A percentile compares a stretch with the other conserved stretches of the same genome.
Evolutionary conservation across 1,140 invertebrate genomes (phyloP).

Genomic region (Tetragonula clypearis): DNA sequence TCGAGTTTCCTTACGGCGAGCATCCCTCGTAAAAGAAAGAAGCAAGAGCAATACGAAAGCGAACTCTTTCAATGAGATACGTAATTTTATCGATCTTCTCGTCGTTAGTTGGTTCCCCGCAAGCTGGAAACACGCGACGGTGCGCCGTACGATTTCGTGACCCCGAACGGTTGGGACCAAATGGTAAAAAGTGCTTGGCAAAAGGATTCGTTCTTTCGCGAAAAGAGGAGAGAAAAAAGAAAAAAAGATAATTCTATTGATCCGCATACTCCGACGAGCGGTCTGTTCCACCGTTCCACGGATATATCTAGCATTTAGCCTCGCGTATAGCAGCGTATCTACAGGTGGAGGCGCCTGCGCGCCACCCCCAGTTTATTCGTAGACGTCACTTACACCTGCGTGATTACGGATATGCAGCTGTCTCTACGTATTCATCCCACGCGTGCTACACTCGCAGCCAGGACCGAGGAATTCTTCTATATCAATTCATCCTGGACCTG

Average conservation of each 20-base stretch:
- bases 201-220: constrained; percentile 41
- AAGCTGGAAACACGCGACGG: background rate
- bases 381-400: constrained; percentile 43
- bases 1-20: constrained; percentile 9
- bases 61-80: constrained; percentile 19
- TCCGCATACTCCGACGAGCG: constrained; percentile 51
- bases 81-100: constrained; percentile 41
- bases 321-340: constrained; percentile 56
- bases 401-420: constrained; percentile 3
- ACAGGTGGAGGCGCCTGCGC: constrained; percentile 66
- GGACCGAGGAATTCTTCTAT: constrained; percentile 21
- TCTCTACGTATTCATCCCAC: constrained; percentile 13
- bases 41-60: background rate
- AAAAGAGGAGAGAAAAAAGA: background rate
- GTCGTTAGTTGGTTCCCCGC: constrained; percentile 4
- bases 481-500: constrained; percentile 5
- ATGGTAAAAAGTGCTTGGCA: constrained; percentile 45
- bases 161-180: constrained; percentile 18
- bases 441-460: constrained; percentile 17
- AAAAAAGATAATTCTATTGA: constrained; percentile 51
- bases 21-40: background rate
- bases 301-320: constrained; percentile 62
- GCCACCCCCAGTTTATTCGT: background rate
- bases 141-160: background rate
- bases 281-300: constrained; percentile 53